These are phyloP conservation scores for Onychorhynchus coronatus DNA, from an alignment of 2,113 vertebrate species.

Conservation along the genomic window DNA sequence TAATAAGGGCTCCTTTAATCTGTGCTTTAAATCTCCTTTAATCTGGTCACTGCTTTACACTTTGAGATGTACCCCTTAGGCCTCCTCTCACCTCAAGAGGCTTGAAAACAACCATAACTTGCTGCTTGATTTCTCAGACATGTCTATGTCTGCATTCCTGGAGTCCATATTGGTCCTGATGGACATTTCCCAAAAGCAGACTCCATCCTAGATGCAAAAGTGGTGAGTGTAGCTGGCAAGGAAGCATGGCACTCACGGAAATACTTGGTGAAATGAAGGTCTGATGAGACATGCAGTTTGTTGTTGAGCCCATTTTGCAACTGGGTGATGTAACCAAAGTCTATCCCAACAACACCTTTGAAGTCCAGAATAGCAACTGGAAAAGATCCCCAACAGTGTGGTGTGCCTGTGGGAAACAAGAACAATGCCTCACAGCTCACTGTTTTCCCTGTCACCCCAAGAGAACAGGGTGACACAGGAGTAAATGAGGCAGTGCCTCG, in stretches of 20 bases:
- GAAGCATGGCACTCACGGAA: rapidly evolving
- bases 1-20: constrained; percentile 53
- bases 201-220: not conserved
- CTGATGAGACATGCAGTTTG: not conserved
- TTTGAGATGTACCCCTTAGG: constrained; percentile 46
- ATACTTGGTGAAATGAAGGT: not conserved
- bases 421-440: not conserved
- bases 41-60: constrained; percentile 49
- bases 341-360: not conserved
- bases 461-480: not conserved
- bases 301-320: not conserved
- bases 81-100: constrained; percentile 28
- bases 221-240: not conserved
- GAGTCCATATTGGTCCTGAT: not conserved
- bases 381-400: not conserved
- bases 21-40: constrained; percentile 44
- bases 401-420: not conserved
- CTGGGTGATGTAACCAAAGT: not conserved
- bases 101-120: constrained; percentile 40
- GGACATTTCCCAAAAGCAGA: not conserved
- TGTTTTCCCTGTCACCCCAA: not conserved
- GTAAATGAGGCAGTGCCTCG: not conserved
- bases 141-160: not conserved
- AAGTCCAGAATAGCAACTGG: not conserved
- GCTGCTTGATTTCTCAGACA: constrained; percentile 20